Conservation (phyloP, 1,140 invertebrate species). For the Oppia nitens region DNA sequence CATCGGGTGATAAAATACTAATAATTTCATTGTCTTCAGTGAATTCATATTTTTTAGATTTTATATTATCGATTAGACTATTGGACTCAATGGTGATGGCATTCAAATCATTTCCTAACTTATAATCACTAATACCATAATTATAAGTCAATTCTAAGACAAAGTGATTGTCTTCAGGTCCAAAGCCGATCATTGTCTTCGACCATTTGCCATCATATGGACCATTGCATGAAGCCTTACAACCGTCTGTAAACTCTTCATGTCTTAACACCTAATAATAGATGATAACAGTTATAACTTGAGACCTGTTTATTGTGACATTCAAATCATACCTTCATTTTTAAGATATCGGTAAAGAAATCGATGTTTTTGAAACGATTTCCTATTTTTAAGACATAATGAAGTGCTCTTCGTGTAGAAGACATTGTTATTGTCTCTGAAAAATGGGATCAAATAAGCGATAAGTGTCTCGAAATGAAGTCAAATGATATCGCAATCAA, state of each 20-base stretch:
- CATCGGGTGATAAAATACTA: slow-evolving; percentile 62
- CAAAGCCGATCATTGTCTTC: slow-evolving; percentile 98
- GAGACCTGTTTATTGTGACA: neutral
- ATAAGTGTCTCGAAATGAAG: no score
- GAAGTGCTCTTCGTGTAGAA: slow-evolving; percentile 54
- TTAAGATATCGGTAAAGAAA: slow-evolving; percentile 74
- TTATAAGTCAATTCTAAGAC: slow-evolving; percentile 95
- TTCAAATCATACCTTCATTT: slow-evolving; percentile 62
- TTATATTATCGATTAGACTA: slow-evolving; percentile 52
- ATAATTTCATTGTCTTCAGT: slow-evolving; percentile 38
- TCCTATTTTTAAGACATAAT: slow-evolving; percentile 88
- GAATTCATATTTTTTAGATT: slow-evolving; percentile 41
- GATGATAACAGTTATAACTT: neutral
- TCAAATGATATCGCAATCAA: no score
- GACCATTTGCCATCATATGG: slow-evolving; percentile 95
- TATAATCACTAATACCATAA: slow-evolving; percentile 73
- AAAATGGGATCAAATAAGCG: no score
- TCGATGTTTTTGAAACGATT: slow-evolving; percentile 61
- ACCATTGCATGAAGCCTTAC: slow-evolving; percentile 81
- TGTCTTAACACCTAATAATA: slow-evolving; percentile 62
- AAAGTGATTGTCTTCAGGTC: slow-evolving; percentile 84
- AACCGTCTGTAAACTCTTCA: slow-evolving; percentile 91
- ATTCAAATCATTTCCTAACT: slow-evolving; percentile 69
- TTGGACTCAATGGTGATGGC: slow-evolving; percentile 61
- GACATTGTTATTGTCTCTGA: no score